Evolutionary conservation across 2,888 invertebrate species (phyloP).

Genomic region (Leptothorax acervorum): DNA sequence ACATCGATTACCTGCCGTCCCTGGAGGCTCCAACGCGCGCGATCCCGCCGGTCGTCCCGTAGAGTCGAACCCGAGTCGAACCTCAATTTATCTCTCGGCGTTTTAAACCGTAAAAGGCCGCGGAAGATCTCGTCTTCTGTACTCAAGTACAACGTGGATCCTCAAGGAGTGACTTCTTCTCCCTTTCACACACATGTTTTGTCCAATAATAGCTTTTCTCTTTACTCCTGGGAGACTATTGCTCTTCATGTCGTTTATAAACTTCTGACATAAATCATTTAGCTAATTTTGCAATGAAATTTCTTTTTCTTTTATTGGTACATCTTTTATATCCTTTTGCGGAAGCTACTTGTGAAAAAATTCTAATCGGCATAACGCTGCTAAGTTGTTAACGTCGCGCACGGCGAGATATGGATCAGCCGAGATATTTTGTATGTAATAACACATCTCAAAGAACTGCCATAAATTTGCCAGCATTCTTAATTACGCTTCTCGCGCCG

Average conservation of each 20-base stretch:
- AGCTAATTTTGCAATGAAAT: neutral
- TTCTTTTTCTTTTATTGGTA: neutral
- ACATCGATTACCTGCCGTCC: conserved; percentile 68
- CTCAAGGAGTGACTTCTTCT: neutral
- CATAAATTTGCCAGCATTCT: conserved; percentile 76
- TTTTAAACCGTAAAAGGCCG: neutral
- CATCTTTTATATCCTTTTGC: neutral
- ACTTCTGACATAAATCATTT: neutral
- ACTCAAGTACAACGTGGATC: neutral
- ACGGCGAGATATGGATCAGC: conserved; percentile 29
- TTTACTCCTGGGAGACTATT: neutral
- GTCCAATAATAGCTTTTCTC: neutral
- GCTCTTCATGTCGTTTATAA: neutral
- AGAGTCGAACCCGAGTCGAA: conserved; percentile 17
- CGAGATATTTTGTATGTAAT: conserved; percentile 53
- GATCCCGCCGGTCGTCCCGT: conserved; percentile 21
- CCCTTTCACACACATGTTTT: too few species aligned
- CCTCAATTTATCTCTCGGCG: conserved; percentile 5
- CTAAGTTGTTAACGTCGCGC: neutral
- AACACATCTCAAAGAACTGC: conserved; percentile 58
- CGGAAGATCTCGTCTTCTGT: neutral
- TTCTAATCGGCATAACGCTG: neutral
- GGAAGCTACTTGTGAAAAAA: conserved; percentile 13
- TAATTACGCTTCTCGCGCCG: conserved; percentile 73
- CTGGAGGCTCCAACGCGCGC: conserved; percentile 47